Conservation (phyloP, 2,888 invertebrate species). For the Psylliodes chrysocephalus region DNA sequence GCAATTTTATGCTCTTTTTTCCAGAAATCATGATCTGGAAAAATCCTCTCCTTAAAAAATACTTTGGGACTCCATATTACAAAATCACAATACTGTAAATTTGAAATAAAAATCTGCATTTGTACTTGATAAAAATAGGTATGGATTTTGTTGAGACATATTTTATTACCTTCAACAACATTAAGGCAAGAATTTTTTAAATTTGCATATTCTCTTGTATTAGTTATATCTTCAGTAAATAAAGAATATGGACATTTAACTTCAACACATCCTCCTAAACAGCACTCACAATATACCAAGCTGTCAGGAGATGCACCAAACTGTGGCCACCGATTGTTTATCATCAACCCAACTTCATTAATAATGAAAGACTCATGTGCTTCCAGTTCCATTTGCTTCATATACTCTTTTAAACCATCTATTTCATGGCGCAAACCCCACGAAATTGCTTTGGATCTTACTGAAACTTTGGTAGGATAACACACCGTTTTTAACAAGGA, state of each 20-base stretch:
- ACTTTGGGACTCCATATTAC: slow-evolving; percentile 34
- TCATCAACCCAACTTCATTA: slow-evolving; percentile 27
- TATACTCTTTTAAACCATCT: no score
- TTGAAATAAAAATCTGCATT: slow-evolving; percentile 34
- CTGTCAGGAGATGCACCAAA: slow-evolving; percentile 17
- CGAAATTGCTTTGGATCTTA: no score
- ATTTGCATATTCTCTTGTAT: neutral
- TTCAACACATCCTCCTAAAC: slow-evolving; percentile 7
- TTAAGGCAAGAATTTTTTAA: neutral
- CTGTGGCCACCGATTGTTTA: slow-evolving; percentile 31
- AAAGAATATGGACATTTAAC: slow-evolving; percentile 9
- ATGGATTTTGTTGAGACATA: neutral
- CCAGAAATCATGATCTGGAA: slow-evolving; percentile 33
- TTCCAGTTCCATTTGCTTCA: no score
- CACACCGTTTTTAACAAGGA: no score
- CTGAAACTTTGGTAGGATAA: no score
- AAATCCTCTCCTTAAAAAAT: slow-evolving; percentile 29
- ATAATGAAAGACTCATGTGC: no score
- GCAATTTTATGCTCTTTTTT: slow-evolving; percentile 13
- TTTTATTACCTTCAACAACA: neutral
- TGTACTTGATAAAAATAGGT: slow-evolving; percentile 31
- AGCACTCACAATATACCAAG: slow-evolving; percentile 1
- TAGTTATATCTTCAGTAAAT: neutral
- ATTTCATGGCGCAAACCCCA: no score
- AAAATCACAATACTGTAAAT: slow-evolving; percentile 37